Evolutionary conservation across 2,113 vertebrate species (phyloP), one percentile per base, ranked within the genome.

Genomic region (Tapirus terrestris): DNA sequence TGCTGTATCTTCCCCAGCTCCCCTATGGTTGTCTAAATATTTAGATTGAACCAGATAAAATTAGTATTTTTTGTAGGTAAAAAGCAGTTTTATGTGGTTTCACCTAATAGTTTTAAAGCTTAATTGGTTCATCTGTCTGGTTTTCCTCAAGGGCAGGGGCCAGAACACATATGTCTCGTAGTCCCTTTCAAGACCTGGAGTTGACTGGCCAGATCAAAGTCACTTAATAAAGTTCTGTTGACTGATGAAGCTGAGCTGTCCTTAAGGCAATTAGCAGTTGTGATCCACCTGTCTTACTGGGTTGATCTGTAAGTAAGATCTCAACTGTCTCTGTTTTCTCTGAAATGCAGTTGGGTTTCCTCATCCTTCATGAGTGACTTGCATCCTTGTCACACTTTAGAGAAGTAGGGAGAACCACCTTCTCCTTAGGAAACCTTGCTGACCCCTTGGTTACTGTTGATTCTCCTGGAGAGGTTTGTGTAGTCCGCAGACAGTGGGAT

Each of bases 151-250:
- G 33, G 83, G 18, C 27, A 89, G 45, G 25, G 31, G 23, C 27
- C 67, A 81, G 79, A 94, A 75, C 17, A 94, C 43, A 36, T 45
- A n/a, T 4, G 6, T 89, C 25, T 94, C 80, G 56, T 68, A 94
- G 65, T 96, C 27, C n/a, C 31, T 87, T 91, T 11, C 18, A 56
- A 58, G 51, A 63, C 63, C 16, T 70, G 53, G 67, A 90, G 63
- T 86, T 89, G 60, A 68, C n/a, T 76, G 77, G 29, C 29, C 31
- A 33, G 13, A 53, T 91, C 39, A 85, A 63, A 92, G 39, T 77
- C 27, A 94, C 65, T 87, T 94, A 56, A 45, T 94, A 45, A 89
- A 73, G 43, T 90, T 84, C 67, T 82, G 20, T 90, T 87, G 86
- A 80, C 73, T 90, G 18, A 88, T 86, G 65, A 90, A 84, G 67